Percentiles rank a stretch among this genome's conserved stretches.
Conservation (phyloP, 2,888 invertebrate species). For the Monopis laevigella region DNA sequence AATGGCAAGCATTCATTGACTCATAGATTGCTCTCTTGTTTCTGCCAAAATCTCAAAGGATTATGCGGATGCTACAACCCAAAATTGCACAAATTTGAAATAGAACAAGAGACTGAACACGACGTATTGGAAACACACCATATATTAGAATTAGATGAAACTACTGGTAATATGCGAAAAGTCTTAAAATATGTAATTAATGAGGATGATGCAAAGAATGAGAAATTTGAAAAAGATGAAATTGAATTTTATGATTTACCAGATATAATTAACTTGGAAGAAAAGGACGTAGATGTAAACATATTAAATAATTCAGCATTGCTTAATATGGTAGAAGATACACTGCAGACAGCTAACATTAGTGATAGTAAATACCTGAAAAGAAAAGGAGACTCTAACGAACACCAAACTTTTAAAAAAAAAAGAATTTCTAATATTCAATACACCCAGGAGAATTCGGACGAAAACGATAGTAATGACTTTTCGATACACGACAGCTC, state of each 20-base stretch:
- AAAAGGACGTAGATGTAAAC: not conserved
- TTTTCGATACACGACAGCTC: not conserved
- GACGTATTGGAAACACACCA: constrained; percentile 7
- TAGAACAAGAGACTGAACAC: constrained; percentile 6
- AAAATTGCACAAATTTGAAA: constrained; percentile 13
- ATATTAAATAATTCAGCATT: not conserved
- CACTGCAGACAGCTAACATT: not conserved
- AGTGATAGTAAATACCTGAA: not conserved
- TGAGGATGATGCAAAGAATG: not conserved
- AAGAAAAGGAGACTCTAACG: too few relatives aligned
- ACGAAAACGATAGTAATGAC: not conserved
- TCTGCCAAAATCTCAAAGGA: constrained; percentile 12
- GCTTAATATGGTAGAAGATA: not conserved
- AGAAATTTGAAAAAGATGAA: not conserved
- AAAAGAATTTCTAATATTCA: not conserved
- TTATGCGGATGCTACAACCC: constrained; percentile 12
- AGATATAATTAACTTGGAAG: not conserved
- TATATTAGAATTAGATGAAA: constrained; percentile 11
- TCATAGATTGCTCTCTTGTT: constrained; percentile 7
- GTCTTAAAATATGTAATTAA: constrained; percentile 1
- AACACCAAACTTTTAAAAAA: not conserved
- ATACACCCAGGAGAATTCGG: not conserved
- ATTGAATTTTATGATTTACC: not conserved
- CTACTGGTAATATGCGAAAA: constrained; percentile 8
- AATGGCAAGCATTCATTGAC: not conserved